Conservation (phyloP, 2,113 vertebrate genomes). For the Perca fluviatilis region DNA sequence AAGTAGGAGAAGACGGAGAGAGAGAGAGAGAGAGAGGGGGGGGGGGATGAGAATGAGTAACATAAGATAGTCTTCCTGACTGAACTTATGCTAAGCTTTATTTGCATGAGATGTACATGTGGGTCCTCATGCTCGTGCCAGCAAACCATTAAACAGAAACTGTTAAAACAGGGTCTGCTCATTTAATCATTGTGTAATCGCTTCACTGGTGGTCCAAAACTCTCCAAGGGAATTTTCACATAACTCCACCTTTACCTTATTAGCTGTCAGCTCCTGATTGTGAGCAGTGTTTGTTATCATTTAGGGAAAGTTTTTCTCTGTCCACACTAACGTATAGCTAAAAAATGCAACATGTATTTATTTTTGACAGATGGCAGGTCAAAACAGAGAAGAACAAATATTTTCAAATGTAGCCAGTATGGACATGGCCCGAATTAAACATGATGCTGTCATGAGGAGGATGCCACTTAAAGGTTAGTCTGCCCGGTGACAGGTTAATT, state of each 20-base stretch:
- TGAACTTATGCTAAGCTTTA: no score
- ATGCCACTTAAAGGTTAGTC: conserved; percentile 2
- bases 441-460: neutral
- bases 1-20: no score
- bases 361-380: neutral
- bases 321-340: neutral
- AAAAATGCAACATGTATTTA: neutral
- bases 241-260: neutral
- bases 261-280: neutral
- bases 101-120: neutral
- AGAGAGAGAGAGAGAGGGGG: no score
- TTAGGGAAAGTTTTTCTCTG: neutral
- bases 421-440: neutral
- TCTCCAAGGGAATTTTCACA: neutral
- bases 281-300: neutral
- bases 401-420: neutral
- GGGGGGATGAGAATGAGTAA: no score
- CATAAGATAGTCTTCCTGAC: no score
- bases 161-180: neutral
- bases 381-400: neutral
- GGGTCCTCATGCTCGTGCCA: neutral
- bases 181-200: neutral
- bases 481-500: neutral
- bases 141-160: neutral
- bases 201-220: neutral